Conservation (phyloP, 2,888 invertebrate genomes). For the Hemaris fuciformis region DNA sequence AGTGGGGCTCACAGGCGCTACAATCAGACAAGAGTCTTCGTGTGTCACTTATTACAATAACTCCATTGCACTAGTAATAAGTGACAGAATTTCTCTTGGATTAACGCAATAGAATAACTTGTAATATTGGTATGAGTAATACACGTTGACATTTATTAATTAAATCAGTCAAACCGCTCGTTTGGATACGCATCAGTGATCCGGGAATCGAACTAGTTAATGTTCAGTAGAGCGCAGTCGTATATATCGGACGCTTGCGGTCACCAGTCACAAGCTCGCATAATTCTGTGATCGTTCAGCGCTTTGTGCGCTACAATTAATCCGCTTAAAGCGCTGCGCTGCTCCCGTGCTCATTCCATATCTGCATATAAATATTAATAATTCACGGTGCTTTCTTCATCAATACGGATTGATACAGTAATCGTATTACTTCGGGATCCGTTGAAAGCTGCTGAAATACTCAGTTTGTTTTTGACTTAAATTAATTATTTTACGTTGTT, state of each 20-base stretch:
- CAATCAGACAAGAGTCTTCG: too few species aligned
- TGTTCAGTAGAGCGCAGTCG: neutral
- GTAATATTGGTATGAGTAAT: too few species aligned
- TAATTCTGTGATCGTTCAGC: neutral
- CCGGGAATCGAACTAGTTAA: neutral
- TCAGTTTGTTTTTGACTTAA: too few species aligned
- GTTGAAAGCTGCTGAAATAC: too few species aligned
- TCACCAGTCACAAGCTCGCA: neutral
- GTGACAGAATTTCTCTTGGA: too few species aligned
- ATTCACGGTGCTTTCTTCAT: neutral
- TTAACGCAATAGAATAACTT: too few species aligned
- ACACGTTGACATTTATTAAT: neutral
- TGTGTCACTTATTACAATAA: too few species aligned
- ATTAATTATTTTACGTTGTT: too few species aligned
- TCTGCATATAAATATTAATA: neutral
- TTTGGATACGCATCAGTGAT: neutral
- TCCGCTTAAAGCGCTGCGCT: neutral
- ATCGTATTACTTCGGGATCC: neutral
- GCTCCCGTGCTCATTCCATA: neutral
- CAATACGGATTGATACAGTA: neutral
- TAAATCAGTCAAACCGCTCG: neutral
- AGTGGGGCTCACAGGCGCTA: too few species aligned
- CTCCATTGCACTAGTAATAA: too few species aligned
- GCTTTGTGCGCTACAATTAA: neutral
- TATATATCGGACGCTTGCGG: neutral